phyloP scores from a whole-genome alignment of 1,140 invertebrate species.

The Mylabris phalerata region DNA sequence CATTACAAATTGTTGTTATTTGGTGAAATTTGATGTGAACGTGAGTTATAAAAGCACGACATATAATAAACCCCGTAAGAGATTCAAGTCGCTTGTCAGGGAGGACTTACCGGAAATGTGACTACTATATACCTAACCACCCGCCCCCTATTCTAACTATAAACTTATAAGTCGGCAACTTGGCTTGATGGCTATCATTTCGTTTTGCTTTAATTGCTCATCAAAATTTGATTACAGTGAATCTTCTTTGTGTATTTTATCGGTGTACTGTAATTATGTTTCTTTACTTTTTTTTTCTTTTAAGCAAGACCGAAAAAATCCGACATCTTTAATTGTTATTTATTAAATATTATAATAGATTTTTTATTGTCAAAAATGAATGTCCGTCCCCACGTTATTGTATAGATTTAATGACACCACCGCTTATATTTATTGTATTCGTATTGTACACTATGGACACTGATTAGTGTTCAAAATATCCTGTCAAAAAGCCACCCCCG shows the following conservation, averaged over 20 bases:
- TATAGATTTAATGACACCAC: constrained; percentile 9
- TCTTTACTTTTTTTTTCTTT: too few species aligned
- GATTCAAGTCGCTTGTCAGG: background rate
- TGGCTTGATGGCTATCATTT: constrained; percentile 35
- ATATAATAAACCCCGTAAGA: background rate
- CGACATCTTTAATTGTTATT: too few species aligned
- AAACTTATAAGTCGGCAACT: constrained; percentile 35
- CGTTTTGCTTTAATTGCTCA: constrained; percentile 40
- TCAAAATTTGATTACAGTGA: constrained; percentile 38
- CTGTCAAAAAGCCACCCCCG: constrained; percentile 33
- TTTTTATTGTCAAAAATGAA: too few species aligned
- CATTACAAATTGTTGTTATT: background rate
- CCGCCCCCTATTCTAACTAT: constrained; percentile 25
- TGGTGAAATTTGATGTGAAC: constrained; percentile 8
- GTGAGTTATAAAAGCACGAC: background rate
- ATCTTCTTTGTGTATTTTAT: constrained; percentile 6
- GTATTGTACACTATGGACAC: constrained; percentile 23
- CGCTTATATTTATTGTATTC: constrained; percentile 5
- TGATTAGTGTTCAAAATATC: constrained; percentile 39
- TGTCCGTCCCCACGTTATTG: background rate
- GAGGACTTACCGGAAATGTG: background rate
- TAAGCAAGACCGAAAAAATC: too few species aligned
- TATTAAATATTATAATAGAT: too few species aligned
- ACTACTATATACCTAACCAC: background rate
- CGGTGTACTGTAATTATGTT: too few species aligned